Evolutionary conservation across 2,888 invertebrate species (phyloP).

Genomic region (Epirrhoe alternata): DNA sequence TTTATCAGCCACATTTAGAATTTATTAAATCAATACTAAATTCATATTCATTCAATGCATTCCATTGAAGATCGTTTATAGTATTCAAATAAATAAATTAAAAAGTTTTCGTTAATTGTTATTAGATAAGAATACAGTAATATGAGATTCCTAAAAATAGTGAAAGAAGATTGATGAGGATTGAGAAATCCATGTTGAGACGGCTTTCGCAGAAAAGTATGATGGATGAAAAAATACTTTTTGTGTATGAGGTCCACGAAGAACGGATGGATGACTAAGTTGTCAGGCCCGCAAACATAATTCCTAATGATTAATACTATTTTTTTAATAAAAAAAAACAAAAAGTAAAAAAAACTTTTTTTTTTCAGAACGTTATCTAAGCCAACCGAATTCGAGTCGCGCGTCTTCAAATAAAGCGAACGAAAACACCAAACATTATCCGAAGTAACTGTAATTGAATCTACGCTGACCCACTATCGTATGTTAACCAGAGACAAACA

Average conservation of each 20-base stretch:
- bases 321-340: too few relatives aligned
- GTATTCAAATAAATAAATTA: constrained; percentile 7
- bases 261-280: too few relatives aligned
- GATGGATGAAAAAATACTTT: too few relatives aligned
- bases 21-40: constrained; percentile 31
- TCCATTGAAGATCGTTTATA: constrained; percentile 20
- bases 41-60: constrained; percentile 28
- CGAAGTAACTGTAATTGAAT: background rate
- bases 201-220: too few relatives aligned
- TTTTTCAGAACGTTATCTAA: too few relatives aligned
- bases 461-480: constrained; percentile 29
- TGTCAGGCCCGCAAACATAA: too few relatives aligned
- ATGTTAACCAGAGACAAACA: constrained; percentile 23
- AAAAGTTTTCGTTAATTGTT: constrained; percentile 1
- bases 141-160: background rate
- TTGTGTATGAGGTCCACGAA: too few relatives aligned
- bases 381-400: background rate
- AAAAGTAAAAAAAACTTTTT: too few relatives aligned
- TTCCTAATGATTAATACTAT: too few relatives aligned
- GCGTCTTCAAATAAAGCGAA: background rate
- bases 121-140: background rate
- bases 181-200: too few relatives aligned
- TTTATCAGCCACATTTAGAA: constrained; percentile 28
- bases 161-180: too few relatives aligned
- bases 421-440: constrained; percentile 3